Conservation (phyloP, 2,113 vertebrate genomes). For the Sclerurus mexicanus region DNA sequence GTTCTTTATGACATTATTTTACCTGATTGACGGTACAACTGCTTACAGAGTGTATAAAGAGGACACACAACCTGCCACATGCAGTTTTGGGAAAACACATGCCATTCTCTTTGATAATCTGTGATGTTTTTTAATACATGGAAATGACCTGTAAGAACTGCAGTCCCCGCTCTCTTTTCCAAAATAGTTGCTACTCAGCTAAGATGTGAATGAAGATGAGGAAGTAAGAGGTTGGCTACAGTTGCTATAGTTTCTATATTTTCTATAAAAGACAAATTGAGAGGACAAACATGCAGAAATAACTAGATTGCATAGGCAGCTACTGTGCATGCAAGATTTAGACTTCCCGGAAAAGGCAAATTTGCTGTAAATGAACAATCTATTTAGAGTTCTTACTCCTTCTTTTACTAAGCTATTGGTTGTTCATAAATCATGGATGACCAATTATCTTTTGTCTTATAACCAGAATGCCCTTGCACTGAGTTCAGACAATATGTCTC, state of each 20-base stretch:
- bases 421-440: background rate
- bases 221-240: background rate
- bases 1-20: background rate
- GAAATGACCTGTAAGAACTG: background rate
- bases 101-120: background rate
- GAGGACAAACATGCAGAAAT: background rate
- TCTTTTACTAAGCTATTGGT: background rate
- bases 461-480: background rate
- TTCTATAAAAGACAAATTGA: background rate
- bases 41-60: background rate
- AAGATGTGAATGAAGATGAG: background rate
- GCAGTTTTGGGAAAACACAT: background rate
- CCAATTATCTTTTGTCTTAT: background rate
- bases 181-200: background rate
- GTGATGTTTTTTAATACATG: background rate
- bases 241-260: background rate
- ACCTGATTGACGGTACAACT: background rate
- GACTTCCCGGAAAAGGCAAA: background rate
- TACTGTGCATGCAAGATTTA: background rate
- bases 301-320: background rate
- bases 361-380: background rate
- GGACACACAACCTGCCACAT: background rate
- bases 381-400: background rate
- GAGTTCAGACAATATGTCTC: background rate
- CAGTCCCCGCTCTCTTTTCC: background rate